Evolutionary conservation across 1,140 invertebrate genomes (phyloP).

Genomic region (Drosophila tropicalis): DNA sequence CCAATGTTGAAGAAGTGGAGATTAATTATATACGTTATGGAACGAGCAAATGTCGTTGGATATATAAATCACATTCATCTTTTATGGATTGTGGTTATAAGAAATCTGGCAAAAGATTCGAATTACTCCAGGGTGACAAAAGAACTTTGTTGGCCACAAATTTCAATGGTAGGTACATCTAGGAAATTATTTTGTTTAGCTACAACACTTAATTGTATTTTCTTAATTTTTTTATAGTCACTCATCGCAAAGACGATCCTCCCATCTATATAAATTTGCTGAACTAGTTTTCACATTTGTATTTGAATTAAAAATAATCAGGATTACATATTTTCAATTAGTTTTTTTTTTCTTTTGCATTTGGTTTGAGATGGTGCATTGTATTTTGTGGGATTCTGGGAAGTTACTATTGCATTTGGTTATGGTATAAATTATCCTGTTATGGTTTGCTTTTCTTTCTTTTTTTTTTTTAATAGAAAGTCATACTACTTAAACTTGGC

Average conservation of each 20-base stretch:
- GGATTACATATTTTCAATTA: conserved; percentile 63
- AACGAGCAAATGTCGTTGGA: conserved; percentile 30
- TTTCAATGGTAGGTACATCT: conserved; percentile 36
- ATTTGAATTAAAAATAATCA: conserved; percentile 67
- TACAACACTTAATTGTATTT: neutral
- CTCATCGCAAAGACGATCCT: conserved; percentile 22
- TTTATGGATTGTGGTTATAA: conserved; percentile 24
- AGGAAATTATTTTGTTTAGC: neutral
- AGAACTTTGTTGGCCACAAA: conserved; percentile 23
- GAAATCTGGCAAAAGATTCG: conserved; percentile 15
- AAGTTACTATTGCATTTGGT: conserved; percentile 80
- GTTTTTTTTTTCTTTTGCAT: conserved; percentile 7
- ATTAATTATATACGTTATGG: conserved; percentile 50
- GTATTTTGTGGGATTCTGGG: conserved; percentile 57
- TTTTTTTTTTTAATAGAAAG: neutral
- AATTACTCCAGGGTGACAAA: conserved; percentile 51
- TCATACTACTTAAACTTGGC: conserved; percentile 78
- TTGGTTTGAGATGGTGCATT: neutral
- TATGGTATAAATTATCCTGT: conserved; percentile 36
- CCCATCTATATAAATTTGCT: conserved; percentile 33
- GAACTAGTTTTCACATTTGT: conserved; percentile 47
- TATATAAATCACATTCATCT: conserved; percentile 18
- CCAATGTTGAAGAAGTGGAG: conserved; percentile 42
- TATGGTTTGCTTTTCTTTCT: neutral
- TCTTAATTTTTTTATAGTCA: conserved; percentile 31